Conservation (phyloP, 2,888 invertebrate genomes). For the Charanyca ferruginea region DNA sequence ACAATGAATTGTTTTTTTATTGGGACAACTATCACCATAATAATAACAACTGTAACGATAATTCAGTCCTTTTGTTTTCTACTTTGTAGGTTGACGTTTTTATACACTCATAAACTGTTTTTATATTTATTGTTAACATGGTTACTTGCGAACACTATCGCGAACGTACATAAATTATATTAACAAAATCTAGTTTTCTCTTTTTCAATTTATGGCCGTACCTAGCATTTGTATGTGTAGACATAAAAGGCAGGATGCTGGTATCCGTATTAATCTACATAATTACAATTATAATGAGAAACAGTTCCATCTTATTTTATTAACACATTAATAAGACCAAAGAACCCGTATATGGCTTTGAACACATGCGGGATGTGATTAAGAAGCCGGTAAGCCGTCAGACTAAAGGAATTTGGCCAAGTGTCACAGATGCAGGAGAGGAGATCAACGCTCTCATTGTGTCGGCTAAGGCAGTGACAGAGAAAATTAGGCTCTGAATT, state of each 20-base stretch:
- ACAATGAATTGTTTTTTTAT: constrained; percentile 22
- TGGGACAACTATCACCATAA: constrained; percentile 18
- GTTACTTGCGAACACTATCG: constrained; percentile 38
- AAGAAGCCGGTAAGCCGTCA: constrained; percentile 73
- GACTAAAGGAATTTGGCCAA: constrained; percentile 82
- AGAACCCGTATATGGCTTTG: constrained; percentile 70
- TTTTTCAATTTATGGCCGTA: constrained; percentile 23
- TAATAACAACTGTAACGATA: constrained; percentile 29
- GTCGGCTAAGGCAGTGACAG: constrained; percentile 87
- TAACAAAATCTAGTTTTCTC: constrained; percentile 34
- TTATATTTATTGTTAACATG: constrained; percentile 52
- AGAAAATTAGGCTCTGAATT: constrained; percentile 88
- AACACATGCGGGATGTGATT: constrained; percentile 63
- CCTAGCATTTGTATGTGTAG: constrained; percentile 15
- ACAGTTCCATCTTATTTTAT: constrained; percentile 38
- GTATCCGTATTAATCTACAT: constrained; percentile 20
- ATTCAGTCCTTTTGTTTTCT: constrained; percentile 42
- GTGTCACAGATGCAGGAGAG: constrained; percentile 79
- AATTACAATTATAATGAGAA: constrained; percentile 37
- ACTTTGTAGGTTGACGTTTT: constrained; percentile 30
- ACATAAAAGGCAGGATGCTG: constrained; percentile 39
- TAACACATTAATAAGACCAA: constrained; percentile 43
- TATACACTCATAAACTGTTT: constrained; percentile 40
- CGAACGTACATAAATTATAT: constrained; percentile 40
- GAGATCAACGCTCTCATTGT: constrained; percentile 90